A percentile compares a stretch with the other conserved stretches of the same genome.
Evolutionary conservation across 2,888 invertebrate species (phyloP).

Genomic region (Ormyrus rosae): DNA sequence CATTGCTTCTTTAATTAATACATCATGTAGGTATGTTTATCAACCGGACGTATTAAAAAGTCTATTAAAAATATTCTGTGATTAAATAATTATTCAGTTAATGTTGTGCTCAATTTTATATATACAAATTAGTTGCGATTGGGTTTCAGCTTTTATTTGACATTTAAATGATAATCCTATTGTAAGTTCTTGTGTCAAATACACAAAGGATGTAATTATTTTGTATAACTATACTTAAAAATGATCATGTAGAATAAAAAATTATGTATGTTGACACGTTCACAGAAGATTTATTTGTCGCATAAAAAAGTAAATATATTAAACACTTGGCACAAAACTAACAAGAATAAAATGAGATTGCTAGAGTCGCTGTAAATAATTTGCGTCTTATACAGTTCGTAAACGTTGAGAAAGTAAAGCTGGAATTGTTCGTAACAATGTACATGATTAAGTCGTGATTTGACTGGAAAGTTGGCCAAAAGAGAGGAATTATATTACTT

Average conservation of each 20-base stretch:
- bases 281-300: conserved; percentile 14
- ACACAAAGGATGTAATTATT: conserved; percentile 34
- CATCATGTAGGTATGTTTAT: conserved; percentile 40
- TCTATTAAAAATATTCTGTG: conserved; percentile 62
- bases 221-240: conserved; percentile 32
- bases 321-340: conserved; percentile 43
- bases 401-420: conserved; percentile 42
- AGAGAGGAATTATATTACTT: conserved; percentile 49
- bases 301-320: conserved; percentile 33
- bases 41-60: conserved; percentile 26
- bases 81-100: conserved; percentile 67
- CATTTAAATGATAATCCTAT: conserved; percentile 42
- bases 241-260: conserved; percentile 13
- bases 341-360: conserved; percentile 32
- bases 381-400: conserved; percentile 43
- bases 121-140: conserved; percentile 45
- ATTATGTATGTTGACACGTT: conserved; percentile 4
- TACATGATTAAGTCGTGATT: conserved; percentile 35
- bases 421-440: conserved; percentile 36
- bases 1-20: conserved; percentile 31
- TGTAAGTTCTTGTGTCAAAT: conserved; percentile 19
- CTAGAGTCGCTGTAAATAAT: conserved; percentile 53
- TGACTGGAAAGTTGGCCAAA: conserved; percentile 45
- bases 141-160: conserved; percentile 56
- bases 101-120: conserved; percentile 63